Evolutionary conservation across 2,888 invertebrate species (phyloP).

Genomic region (Gymnocheta viridis): DNA sequence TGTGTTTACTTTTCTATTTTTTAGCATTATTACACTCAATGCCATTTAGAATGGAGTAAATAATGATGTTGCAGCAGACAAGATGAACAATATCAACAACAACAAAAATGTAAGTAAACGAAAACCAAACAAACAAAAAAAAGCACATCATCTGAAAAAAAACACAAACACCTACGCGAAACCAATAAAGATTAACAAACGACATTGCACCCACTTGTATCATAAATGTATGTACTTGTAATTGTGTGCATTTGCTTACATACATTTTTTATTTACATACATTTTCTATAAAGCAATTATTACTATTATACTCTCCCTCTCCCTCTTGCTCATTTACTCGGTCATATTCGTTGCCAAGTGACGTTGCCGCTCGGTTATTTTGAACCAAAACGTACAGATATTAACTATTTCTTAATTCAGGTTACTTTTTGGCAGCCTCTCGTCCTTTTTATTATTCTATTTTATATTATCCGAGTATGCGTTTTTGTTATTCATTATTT

Average conservation of each 20-base stretch:
- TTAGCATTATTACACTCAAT: conserved; percentile 32
- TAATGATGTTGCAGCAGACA: conserved; percentile 51
- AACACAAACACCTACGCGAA: conserved; percentile 34
- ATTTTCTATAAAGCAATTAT: neutral
- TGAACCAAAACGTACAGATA: no score
- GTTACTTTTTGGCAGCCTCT: no score
- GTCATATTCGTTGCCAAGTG: neutral
- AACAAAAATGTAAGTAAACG: conserved; percentile 11
- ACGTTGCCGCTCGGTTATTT: neutral
- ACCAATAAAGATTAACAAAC: conserved; percentile 42
- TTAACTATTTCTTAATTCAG: no score
- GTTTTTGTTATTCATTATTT: no score
- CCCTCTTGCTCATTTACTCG: neutral
- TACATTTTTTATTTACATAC: neutral
- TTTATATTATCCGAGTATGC: no score
- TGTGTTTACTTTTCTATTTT: conserved; percentile 5
- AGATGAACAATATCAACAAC: conserved; percentile 29
- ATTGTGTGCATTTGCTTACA: neutral
- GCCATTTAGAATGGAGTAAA: conserved; percentile 38
- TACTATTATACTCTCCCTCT: neutral
- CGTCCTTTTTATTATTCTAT: no score
- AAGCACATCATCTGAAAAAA: conserved; percentile 28
- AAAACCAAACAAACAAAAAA: neutral
- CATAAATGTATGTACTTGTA: conserved; percentile 21
- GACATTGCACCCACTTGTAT: conserved; percentile 56